These are phyloP conservation scores for Addax nasomaculatus DNA, from an alignment of 2,113 vertebrate genomes.

Conservation along the genomic window DNA sequence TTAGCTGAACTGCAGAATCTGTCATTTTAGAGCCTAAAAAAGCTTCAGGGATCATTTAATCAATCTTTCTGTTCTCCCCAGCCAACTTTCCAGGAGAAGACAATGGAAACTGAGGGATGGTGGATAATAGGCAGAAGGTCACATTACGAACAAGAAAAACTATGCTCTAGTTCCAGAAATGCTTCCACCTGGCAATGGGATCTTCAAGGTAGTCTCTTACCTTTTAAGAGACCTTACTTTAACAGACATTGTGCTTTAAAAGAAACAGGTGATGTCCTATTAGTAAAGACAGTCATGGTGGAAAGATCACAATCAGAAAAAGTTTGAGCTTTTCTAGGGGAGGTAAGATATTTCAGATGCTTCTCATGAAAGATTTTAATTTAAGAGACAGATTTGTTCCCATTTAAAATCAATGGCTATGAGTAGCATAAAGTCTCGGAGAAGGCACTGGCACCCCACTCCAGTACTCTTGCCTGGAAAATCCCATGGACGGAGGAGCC, in stretches of 20 bases:
- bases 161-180: not conserved
- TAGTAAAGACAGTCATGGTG: not conserved
- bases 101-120: not conserved
- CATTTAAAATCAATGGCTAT: constrained; percentile 5
- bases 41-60: not conserved
- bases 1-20: not conserved
- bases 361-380: not conserved
- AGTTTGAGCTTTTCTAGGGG: not conserved
- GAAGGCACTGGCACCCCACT: too few relatives aligned
- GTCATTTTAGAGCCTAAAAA: not conserved
- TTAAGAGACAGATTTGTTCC: not conserved
- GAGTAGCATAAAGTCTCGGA: not conserved
- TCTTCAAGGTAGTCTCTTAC: not conserved
- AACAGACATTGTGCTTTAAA: not conserved
- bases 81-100: not conserved
- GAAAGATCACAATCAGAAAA: not conserved
- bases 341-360: not conserved
- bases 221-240: not conserved
- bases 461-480: too few relatives aligned
- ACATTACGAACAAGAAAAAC: not conserved
- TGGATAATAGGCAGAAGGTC: not conserved
- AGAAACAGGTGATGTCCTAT: not conserved
- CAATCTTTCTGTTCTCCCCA: not conserved
- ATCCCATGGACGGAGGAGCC: too few relatives aligned
- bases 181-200: not conserved